Percentiles rank a stretch among this genome's conserved stretches.
phyloP scores from a whole-genome alignment of 2,113 vertebrate species.

The Daubentonia madagascariensis region DNA sequence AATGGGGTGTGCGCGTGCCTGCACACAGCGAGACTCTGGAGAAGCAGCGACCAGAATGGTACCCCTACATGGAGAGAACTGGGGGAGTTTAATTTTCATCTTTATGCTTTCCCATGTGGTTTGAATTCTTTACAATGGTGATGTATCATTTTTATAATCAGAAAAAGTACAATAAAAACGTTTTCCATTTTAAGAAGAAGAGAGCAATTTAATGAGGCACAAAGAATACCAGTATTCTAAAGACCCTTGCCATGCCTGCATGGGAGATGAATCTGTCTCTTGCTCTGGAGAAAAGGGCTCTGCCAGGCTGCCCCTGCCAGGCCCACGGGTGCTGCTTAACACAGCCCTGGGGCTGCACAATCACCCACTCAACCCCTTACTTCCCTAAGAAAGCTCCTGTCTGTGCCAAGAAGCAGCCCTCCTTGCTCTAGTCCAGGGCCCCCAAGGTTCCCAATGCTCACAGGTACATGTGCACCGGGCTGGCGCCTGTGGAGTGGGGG shows the following conservation, averaged over 20 bases:
- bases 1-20: rapidly evolving
- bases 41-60: rapidly evolving
- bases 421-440: background rate
- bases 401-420: background rate
- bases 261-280: background rate
- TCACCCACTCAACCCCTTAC: background rate
- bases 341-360: rapidly evolving
- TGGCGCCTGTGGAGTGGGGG: background rate
- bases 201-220: background rate
- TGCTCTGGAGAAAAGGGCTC: rapidly evolving
- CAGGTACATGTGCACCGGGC: rapidly evolving
- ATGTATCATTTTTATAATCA: slow-evolving; percentile 33
- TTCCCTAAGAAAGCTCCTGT: background rate
- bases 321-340: rapidly evolving
- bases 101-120: background rate
- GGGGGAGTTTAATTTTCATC: background rate
- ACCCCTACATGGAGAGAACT: background rate
- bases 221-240: background rate
- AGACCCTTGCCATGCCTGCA: background rate
- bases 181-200: slow-evolving; percentile 37
- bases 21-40: rapidly evolving
- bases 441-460: rapidly evolving
- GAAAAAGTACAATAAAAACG: slow-evolving; percentile 4
- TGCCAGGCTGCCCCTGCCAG: background rate
- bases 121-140: slow-evolving; percentile 8